Conservation (phyloP, 1,140 invertebrate species). For the Drosophila tristis region DNA sequence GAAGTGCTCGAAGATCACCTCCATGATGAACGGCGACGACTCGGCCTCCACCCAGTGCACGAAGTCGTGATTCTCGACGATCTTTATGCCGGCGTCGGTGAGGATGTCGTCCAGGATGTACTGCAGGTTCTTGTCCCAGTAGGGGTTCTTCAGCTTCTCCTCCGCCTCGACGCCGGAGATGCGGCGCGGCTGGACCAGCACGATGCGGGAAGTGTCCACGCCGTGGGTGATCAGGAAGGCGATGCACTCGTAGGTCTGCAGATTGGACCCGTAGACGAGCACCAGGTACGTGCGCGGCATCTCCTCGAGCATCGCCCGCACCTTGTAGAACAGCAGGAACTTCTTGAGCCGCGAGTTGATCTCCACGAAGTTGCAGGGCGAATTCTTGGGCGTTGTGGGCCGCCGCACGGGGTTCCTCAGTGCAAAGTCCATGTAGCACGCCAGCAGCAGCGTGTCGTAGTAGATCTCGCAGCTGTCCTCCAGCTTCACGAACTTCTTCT, state of each 20-base stretch:
- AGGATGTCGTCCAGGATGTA: slow-evolving; percentile 56
- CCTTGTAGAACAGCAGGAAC: slow-evolving; percentile 64
- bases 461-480: slow-evolving; percentile 57
- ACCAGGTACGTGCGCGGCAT: slow-evolving; percentile 28
- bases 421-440: slow-evolving; percentile 32
- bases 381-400: no score
- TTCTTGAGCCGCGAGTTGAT: slow-evolving; percentile 65
- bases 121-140: slow-evolving; percentile 53
- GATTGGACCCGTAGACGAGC: slow-evolving; percentile 58
- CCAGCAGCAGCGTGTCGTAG: slow-evolving; percentile 65
- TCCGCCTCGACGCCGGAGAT: background rate
- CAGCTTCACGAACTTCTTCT: slow-evolving; percentile 45
- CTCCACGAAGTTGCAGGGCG: slow-evolving; percentile 61
- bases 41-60: slow-evolving; percentile 29
- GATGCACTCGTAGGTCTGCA: slow-evolving; percentile 64
- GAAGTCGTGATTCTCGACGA: slow-evolving; percentile 37
- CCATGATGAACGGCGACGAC: slow-evolving; percentile 32
- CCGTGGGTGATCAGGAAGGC: slow-evolving; percentile 61
- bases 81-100: slow-evolving; percentile 24
- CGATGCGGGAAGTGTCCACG: slow-evolving; percentile 1
- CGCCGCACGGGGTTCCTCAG: background rate
- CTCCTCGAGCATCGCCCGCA: slow-evolving; percentile 39
- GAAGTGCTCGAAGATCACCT: slow-evolving; percentile 46
- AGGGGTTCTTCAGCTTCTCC: slow-evolving; percentile 33
- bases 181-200: slow-evolving; percentile 41